Evolutionary conservation across 2,797 vertebrate genomes (phyloP), one percentile per base, ranked within the genome.

Genomic region (Argya squamiceps): DNA sequence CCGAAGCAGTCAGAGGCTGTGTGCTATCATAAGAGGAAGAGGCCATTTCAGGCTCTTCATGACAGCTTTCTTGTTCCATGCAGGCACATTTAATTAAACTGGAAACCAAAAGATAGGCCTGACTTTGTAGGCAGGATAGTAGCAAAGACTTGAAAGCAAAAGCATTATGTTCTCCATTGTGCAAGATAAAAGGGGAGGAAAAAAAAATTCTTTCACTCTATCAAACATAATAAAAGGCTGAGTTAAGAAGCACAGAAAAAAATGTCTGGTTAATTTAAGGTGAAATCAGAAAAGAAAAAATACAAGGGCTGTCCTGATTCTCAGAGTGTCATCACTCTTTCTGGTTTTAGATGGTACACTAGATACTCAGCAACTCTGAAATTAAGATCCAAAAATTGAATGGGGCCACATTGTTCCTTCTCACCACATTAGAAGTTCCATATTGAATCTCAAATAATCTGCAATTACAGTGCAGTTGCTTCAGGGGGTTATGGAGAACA

Each of bases 81-180:
- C n/a, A 94, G 92, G 68, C 1, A 0, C 88, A 95, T 82, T 95
- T 97, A 97, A 97, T 97, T 97, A 96, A 97, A 96, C 68, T 92
- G 59, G 89, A 94, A 96, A 88, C 87, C 79, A 92, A 95, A 95
- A 96, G 87, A 96, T 80, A 94, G 78, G 37, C 69, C 76, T 88
- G 89, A 94, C 92, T 97, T 95, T 95, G 73, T 93, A 93, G 92
- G 82, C 56, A 92, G 92, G 68, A 84, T 89, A 96, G 93, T 89
- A 88, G 93, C 80, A 69, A 84, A 92, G 81, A 96, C 89, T 96
- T 97, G 93, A 97, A 96, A 96, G 95, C 91, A 90, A 89, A 97
- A 71, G 95, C 87, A 95, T 97, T 96, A 95, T 97, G 96, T 95
- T 96, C 90, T 93, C 89, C 93, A 96, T 96, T 97, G 95, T 97